A percentile compares a stretch with the other conserved stretches of the same genome.
Evolutionary conservation across 2,888 invertebrate species (phyloP).

Genomic region (Drosophila nigricruria): DNA sequence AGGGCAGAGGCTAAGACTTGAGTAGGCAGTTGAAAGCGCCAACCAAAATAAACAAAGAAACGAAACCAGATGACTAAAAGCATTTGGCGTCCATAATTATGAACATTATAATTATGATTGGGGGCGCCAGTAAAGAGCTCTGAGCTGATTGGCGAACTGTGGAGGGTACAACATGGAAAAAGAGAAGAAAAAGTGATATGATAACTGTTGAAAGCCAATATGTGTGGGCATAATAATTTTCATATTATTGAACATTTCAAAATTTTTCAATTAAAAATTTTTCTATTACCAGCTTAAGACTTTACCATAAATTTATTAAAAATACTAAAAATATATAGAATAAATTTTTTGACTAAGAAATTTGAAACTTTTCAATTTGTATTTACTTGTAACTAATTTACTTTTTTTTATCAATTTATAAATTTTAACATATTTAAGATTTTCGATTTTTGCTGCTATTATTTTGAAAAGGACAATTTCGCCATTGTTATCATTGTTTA

Average conservation of each 20-base stretch:
- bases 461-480: no score
- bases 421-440: no score
- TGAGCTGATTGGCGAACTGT: slow-evolving; percentile 30
- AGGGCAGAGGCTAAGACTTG: background rate
- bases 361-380: no score
- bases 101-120: slow-evolving; percentile 42
- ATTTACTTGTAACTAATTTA: no score
- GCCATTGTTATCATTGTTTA: no score
- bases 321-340: no score
- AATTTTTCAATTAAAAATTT: background rate
- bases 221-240: background rate
- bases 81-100: slow-evolving; percentile 61
- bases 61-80: slow-evolving; percentile 77
- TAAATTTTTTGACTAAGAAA: no score
- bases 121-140: slow-evolving; percentile 24
- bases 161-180: background rate
- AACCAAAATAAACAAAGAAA: slow-evolving; percentile 26
- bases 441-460: no score
- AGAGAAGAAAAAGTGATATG: background rate
- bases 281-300: background rate
- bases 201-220: background rate
- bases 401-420: no score
- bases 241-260: background rate
- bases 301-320: no score
- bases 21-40: background rate